These are phyloP conservation scores for Eublepharis macularius DNA, from an alignment of 2,113 vertebrate species.

Conservation along the genomic window DNA sequence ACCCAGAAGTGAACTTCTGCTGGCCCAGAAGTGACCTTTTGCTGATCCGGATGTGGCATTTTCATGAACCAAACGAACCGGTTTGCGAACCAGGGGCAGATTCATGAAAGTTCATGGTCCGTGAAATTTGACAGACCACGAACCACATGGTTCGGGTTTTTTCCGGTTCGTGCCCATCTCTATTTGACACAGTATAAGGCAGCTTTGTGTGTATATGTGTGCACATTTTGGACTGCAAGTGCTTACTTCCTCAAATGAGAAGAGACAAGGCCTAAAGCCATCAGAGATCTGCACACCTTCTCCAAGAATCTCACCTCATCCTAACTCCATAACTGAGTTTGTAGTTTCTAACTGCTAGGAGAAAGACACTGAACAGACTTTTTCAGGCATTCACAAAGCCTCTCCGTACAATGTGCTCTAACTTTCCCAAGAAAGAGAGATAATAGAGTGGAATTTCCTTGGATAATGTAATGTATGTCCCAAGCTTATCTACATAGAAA, in stretches of 20 bases:
- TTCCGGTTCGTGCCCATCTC: too few relatives aligned
- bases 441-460: background rate
- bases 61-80: too few relatives aligned
- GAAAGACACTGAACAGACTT: background rate
- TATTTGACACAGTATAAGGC: too few relatives aligned
- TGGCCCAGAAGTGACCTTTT: too few relatives aligned
- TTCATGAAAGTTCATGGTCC: too few relatives aligned
- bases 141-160: too few relatives aligned
- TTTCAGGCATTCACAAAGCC: background rate
- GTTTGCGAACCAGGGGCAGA: too few relatives aligned
- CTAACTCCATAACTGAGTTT: background rate
- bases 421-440: background rate
- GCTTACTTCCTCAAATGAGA: background rate
- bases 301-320: background rate
- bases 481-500: background rate
- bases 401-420: background rate
- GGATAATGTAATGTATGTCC: background rate
- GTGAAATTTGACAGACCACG: too few relatives aligned
- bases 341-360: background rate
- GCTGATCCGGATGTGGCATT: too few relatives aligned
- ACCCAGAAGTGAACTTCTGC: too few relatives aligned
- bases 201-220: too few relatives aligned
- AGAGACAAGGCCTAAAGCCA: background rate
- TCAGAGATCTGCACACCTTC: background rate
- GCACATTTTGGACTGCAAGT: background rate